Evolutionary conservation across 2,113 vertebrate species (phyloP), one percentile per base, ranked within the genome.

Genomic region (Cathartes aura): DNA sequence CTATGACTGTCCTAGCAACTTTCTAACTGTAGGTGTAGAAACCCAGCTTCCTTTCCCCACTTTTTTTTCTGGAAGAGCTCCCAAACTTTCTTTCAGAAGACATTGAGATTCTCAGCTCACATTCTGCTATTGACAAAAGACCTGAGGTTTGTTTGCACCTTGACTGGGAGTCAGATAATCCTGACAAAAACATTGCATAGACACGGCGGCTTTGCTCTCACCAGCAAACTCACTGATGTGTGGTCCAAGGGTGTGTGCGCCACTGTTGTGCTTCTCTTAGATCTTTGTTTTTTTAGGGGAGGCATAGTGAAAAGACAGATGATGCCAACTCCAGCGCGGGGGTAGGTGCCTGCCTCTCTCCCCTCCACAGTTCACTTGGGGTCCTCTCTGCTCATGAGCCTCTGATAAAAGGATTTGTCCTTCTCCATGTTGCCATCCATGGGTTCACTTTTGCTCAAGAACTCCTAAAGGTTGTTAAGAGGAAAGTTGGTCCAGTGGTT

Each of bases 121-220:
- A 43, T 8, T 1, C 59, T 24, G 38, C 36, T 97, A 97, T 95
- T 97, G 95, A 96, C 93, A 85, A 71, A 95, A 94, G 72, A 78
- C 64, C 60, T 95, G 78, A 74, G 68, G 91, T 93, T 94, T 97
- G 91, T 97, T 94, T 96, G 91, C 30, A 73, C 88, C 90, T 86
- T 90, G 85, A 87, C 93, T 93, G 70, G 43, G 78, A 97, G 90
- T 94, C 82, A 95, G 82, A 96, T 96, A 96, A 96, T 96, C 78
- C 86, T 92, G 95, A 94, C 81, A 91, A 81, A 96, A 97, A 91
- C 80, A 91, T 80, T 95, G 84, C 92, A 75, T 32, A 95, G 84
- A 91, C 63, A 93, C 3, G 9, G 50, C 38, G 4, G 93, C 72
- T 96, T 94, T 92, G 67, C 82, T 95, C 59, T 83, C 0, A 2